Evolutionary conservation across 2,113 vertebrate species (phyloP).

Genomic region (Dasyprocta punctata): DNA sequence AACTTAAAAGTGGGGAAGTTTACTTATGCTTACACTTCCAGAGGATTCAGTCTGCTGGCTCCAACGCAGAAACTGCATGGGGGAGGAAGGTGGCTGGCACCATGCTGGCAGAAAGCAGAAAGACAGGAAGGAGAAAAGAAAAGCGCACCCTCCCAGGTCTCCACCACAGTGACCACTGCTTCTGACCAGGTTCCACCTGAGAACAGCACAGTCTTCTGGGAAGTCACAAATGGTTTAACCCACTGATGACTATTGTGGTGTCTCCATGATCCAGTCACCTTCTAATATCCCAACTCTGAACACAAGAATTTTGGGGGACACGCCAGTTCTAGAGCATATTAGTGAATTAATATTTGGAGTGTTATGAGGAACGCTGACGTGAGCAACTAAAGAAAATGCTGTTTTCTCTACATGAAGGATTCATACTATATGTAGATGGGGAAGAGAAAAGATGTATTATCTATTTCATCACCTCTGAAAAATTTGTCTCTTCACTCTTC

Average conservation of each 20-base stretch:
- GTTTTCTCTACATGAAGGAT: not conserved
- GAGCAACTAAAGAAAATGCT: not conserved
- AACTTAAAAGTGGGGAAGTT: not conserved
- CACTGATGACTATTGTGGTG: not conserved
- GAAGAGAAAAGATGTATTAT: not conserved
- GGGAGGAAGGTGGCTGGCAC: no score
- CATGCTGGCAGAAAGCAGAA: not conserved
- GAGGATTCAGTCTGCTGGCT: not conserved
- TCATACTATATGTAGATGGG: not conserved
- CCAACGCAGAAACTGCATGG: not conserved
- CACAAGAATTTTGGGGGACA: not conserved
- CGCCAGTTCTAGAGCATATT: not conserved
- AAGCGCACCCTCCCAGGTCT: not conserved
- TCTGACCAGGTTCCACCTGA: not conserved
- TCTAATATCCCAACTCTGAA: not conserved
- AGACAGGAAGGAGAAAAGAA: not conserved
- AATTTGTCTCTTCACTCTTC: not conserved
- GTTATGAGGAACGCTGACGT: not conserved
- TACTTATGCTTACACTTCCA: not conserved
- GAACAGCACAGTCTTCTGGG: not conserved
- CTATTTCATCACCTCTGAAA: conserved; percentile 34
- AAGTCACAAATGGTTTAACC: not conserved
- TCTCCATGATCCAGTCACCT: no score
- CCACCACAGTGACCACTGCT: not conserved
- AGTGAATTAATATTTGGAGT: no score